phyloP scores from a whole-genome alignment of 2,797 vertebrate genomes.

The Falco concolor region DNA sequence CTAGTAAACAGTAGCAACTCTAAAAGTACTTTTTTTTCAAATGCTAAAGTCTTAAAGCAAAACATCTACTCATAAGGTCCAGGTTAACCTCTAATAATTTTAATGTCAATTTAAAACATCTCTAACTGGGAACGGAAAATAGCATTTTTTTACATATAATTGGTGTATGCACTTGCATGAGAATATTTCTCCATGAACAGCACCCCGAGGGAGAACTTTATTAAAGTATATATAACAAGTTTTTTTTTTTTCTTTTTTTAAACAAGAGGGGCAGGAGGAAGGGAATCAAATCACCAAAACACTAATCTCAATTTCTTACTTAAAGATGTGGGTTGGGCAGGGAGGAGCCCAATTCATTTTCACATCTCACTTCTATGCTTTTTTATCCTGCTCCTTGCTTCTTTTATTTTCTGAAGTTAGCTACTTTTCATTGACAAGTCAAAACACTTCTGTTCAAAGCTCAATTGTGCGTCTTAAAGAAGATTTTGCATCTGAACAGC shows the following conservation, averaged over 20 bases:
- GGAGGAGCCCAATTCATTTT: neutral
- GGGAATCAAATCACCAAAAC: neutral
- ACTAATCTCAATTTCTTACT: neutral
- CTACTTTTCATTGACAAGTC: neutral
- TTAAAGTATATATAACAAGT: neutral
- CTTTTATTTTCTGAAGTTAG: neutral
- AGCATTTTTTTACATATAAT: neutral
- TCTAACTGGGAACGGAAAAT: neutral
- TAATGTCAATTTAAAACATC: neutral
- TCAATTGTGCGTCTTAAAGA: neutral
- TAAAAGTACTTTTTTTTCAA: neutral
- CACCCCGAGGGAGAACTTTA: neutral
- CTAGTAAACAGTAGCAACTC: neutral
- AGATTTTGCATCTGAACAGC: constrained; percentile 1
- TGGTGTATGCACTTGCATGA: accelerated
- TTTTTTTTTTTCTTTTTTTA: neutral
- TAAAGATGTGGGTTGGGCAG: accelerated
- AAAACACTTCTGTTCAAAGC: constrained; percentile 15
- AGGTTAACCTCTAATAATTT: neutral
- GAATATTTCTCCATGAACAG: neutral
- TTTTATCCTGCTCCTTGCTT: neutral
- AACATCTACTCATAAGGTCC: neutral
- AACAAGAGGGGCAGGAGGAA: neutral
- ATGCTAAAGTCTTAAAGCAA: neutral
- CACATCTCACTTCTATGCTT: neutral